Conservation (phyloP, 2,888 invertebrate species). For the Zaprionus lineosus region DNA sequence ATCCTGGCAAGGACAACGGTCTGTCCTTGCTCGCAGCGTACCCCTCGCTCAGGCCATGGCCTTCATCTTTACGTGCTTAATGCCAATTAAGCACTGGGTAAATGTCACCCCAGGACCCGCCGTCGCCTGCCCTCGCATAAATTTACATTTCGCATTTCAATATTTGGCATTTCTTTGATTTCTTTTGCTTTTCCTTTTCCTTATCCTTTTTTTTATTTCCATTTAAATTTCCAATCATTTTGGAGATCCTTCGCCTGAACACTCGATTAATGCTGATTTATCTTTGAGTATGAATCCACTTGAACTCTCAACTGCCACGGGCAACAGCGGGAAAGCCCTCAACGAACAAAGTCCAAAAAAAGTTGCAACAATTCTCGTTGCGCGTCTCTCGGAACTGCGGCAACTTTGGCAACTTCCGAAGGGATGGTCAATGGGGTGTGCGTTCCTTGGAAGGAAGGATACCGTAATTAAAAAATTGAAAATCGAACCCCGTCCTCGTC, state of each 20-base stretch:
- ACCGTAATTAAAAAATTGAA: too few species aligned
- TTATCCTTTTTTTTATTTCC: slow-evolving; percentile 24
- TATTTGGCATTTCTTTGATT: slow-evolving; percentile 62
- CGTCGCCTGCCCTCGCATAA: not conserved
- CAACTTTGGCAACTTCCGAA: too few species aligned
- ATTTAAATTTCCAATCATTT: slow-evolving; percentile 47
- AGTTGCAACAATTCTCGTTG: too few species aligned
- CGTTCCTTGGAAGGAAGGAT: too few species aligned
- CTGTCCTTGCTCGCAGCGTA: slow-evolving; percentile 1
- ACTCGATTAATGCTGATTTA: slow-evolving; percentile 18
- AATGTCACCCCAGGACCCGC: slow-evolving; percentile 32
- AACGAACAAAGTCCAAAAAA: too few species aligned
- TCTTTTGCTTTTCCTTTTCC: too few species aligned
- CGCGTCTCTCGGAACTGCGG: too few species aligned
- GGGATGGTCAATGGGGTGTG: too few species aligned
- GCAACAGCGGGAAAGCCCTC: too few species aligned
- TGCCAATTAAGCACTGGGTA: slow-evolving; percentile 72
- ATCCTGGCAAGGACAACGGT: slow-evolving; percentile 4
- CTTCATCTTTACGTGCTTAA: slow-evolving; percentile 62
- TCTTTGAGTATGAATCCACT: slow-evolving; percentile 13
- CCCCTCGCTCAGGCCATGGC: slow-evolving; percentile 14
- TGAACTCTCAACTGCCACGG: too few species aligned
- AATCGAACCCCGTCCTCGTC: too few species aligned
- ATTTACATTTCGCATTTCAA: slow-evolving; percentile 56
- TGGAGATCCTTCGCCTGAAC: slow-evolving; percentile 1